Conservation (phyloP, 1,140 invertebrate genomes). For the Charaxes varanes region DNA sequence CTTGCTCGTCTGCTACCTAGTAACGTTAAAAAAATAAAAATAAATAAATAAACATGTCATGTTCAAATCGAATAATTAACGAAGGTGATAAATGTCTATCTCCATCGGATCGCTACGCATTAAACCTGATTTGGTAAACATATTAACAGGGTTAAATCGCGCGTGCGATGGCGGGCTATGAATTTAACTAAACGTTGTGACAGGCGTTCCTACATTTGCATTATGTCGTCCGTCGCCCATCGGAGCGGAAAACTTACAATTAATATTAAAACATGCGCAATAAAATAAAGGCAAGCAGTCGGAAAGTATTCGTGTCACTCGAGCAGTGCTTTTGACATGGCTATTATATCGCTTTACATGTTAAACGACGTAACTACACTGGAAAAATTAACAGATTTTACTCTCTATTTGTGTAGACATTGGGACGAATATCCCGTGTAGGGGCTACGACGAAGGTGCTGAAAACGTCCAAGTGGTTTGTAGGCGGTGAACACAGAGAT, state of each 20-base stretch:
- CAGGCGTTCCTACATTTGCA: conserved; percentile 54
- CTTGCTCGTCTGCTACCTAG: too few relatives aligned
- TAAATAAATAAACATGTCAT: too few relatives aligned
- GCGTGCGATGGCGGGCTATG: conserved; percentile 32
- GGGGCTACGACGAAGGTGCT: conserved; percentile 14
- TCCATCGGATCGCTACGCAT: too few relatives aligned
- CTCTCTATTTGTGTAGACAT: conserved; percentile 10
- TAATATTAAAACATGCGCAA: conserved; percentile 73
- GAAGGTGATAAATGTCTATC: too few relatives aligned
- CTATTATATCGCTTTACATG: conserved; percentile 49
- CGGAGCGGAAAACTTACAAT: conserved; percentile 67
- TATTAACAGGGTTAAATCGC: conserved; percentile 40
- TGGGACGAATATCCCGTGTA: conserved; percentile 16
- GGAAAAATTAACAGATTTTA: conserved; percentile 15
- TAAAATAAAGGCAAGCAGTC: conserved; percentile 68
- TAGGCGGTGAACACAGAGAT: conserved; percentile 36
- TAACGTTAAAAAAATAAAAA: too few relatives aligned
- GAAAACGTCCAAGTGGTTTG: conserved; percentile 35
- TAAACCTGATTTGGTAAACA: too few relatives aligned
- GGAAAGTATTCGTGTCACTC: conserved; percentile 64
- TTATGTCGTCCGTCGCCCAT: conserved; percentile 40
- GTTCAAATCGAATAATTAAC: too few relatives aligned
- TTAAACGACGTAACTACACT: conserved; percentile 28
- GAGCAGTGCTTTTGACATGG: conserved; percentile 62
- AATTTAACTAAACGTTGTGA: conserved; percentile 55